A percentile compares a stretch with the other conserved stretches of the same genome.
Evolutionary conservation across 1,140 invertebrate species (phyloP).

Genomic region (Lepidurus arcticus): DNA sequence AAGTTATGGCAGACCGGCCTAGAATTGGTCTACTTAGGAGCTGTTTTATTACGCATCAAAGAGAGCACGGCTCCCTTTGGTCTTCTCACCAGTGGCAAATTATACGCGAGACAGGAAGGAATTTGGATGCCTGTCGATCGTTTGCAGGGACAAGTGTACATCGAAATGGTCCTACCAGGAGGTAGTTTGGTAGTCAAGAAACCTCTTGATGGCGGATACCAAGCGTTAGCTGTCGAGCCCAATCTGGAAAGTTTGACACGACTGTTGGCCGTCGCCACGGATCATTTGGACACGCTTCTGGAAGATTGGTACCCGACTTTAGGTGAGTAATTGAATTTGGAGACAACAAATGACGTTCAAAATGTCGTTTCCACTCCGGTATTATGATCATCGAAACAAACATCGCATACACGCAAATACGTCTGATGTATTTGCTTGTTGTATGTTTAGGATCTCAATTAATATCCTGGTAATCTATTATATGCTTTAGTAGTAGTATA

Average conservation of each 20-base stretch:
- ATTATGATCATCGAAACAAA: slow-evolving; percentile 31
- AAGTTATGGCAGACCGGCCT: slow-evolving; percentile 92
- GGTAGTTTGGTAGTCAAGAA: slow-evolving; percentile 37
- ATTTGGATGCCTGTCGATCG: background rate
- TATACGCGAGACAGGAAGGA: slow-evolving; percentile 9
- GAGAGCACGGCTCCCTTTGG: slow-evolving; percentile 63
- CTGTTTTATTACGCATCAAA: slow-evolving; percentile 72
- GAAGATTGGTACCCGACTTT: slow-evolving; percentile 98
- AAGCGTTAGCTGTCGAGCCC: slow-evolving; percentile 62
- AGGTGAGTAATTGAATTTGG: slow-evolving; percentile 40
- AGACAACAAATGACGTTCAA: background rate
- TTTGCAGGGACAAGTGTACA: slow-evolving; percentile 8
- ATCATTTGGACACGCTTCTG: slow-evolving; percentile 91
- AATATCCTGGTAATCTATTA: background rate
- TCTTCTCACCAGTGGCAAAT: slow-evolving; percentile 36
- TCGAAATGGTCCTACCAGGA: slow-evolving; percentile 49
- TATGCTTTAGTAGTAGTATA: background rate
- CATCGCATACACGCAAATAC: no score
- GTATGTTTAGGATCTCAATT: background rate
- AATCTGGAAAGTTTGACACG: slow-evolving; percentile 72
- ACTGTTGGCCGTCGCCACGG: slow-evolving; percentile 82
- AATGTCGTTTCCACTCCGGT: background rate
- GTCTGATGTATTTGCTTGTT: background rate
- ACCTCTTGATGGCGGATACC: slow-evolving; percentile 37
- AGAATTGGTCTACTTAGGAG: slow-evolving; percentile 73